Conservation (phyloP, 2,888 invertebrate genomes). For the Diogma glabrata region DNA sequence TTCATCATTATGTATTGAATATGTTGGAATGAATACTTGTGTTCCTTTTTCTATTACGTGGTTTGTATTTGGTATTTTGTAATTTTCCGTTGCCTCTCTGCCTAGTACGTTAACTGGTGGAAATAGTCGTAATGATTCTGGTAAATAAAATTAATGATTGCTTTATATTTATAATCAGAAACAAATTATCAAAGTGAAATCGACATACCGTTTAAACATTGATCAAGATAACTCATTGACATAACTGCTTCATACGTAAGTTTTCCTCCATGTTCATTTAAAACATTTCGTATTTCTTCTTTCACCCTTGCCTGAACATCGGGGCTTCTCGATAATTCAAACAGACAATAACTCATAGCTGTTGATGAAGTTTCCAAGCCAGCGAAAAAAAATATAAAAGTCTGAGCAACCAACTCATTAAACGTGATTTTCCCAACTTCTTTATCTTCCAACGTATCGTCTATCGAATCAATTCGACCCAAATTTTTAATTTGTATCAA, state of each 20-base stretch:
- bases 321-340: constrained; percentile 22
- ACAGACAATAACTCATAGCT: constrained; percentile 24
- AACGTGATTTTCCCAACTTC: constrained; percentile 1
- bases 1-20: constrained; percentile 36
- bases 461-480: neutral
- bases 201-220: neutral
- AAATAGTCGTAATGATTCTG: constrained; percentile 38
- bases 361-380: constrained; percentile 30
- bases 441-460: neutral
- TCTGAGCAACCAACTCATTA: constrained; percentile 21
- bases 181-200: neutral
- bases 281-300: neutral
- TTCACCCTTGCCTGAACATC: constrained; percentile 8
- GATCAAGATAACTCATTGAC: constrained; percentile 11
- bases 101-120: constrained; percentile 33
- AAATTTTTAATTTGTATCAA: constrained; percentile 2
- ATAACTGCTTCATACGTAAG: constrained; percentile 6
- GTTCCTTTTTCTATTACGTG: constrained; percentile 29
- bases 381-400: constrained; percentile 26
- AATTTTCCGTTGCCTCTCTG: constrained; percentile 28
- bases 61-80: constrained; percentile 26
- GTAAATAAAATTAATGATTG: constrained; percentile 10
- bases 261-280: neutral
- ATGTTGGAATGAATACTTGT: constrained; percentile 28
- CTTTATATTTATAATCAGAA: neutral